These are phyloP conservation scores for Platalea minor DNA, from an alignment of 2,797 vertebrate genomes.

Conservation along the genomic window DNA sequence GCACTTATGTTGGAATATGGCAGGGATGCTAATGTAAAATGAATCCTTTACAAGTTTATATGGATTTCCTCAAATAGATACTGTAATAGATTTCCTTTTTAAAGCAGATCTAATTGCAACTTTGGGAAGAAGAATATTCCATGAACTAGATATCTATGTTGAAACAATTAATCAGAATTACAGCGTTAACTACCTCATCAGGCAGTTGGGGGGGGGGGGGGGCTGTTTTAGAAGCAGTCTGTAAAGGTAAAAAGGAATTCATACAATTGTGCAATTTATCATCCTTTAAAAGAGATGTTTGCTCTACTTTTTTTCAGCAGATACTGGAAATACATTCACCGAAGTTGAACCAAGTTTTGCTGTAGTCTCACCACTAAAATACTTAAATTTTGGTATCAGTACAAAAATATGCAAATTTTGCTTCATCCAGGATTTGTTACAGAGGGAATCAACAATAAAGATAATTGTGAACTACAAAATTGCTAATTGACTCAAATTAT, in stretches of 20 bases:
- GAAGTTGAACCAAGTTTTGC: neutral
- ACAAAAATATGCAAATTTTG: constrained; percentile 18
- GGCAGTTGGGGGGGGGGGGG: neutral
- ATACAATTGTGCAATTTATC: neutral
- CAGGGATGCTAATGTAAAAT: constrained; percentile 69
- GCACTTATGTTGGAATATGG: constrained; percentile 60
- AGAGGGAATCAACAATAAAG: constrained; percentile 51
- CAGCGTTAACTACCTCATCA: constrained; percentile 4
- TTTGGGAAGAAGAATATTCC: constrained; percentile 29
- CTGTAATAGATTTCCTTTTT: constrained; percentile 60
- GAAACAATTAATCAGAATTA: constrained; percentile 42
- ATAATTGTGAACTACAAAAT: constrained; percentile 65
- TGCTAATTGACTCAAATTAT: constrained; percentile 64
- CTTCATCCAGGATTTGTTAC: constrained; percentile 34
- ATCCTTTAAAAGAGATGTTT: neutral
- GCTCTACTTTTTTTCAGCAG: neutral
- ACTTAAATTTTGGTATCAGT: constrained; percentile 18
- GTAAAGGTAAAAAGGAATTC: neutral
- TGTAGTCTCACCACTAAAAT: neutral
- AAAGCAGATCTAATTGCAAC: constrained; percentile 65
- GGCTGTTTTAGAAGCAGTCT: neutral
- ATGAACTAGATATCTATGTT: neutral
- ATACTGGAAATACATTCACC: neutral
- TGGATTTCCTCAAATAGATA: constrained; percentile 47
- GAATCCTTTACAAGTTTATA: constrained; percentile 69